These are phyloP conservation scores for Biston stratarius DNA, from an alignment of 2,888 invertebrate genomes.

Conservation along the genomic window DNA sequence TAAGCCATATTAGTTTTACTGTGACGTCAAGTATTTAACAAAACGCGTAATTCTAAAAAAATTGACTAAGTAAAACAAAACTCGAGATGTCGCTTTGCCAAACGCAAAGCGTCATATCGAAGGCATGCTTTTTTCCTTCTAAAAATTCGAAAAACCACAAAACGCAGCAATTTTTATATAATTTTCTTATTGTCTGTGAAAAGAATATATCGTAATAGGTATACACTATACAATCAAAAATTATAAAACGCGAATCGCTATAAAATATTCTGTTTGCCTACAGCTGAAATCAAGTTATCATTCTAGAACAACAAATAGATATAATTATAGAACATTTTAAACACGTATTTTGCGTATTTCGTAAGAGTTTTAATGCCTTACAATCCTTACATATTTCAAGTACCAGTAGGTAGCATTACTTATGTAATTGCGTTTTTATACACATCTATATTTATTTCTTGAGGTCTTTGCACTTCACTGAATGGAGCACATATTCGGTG, in stretches of 20 bases:
- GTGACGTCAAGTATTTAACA: no score
- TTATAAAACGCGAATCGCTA: conserved; percentile 5
- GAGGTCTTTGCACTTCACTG: conserved; percentile 13
- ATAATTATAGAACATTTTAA: conserved; percentile 14
- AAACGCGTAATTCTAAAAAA: no score
- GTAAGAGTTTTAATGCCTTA: conserved; percentile 11
- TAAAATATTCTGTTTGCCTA: not conserved
- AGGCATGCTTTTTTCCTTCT: no score
- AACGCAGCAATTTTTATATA: no score
- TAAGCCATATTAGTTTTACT: no score
- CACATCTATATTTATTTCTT: not conserved
- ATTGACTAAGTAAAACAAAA: no score
- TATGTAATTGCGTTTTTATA: not conserved
- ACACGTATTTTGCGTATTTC: conserved; percentile 18
- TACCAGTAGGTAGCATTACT: not conserved
- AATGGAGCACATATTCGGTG: not conserved
- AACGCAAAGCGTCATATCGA: no score
- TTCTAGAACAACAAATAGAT: conserved; percentile 9
- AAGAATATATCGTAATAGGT: not conserved
- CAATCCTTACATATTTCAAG: not conserved
- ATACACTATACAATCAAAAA: not conserved
- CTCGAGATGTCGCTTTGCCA: no score
- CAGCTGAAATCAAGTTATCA: not conserved
- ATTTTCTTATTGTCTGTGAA: not conserved
- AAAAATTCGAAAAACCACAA: no score